A percentile compares a stretch with the other conserved stretches of the same genome.
Conservation (phyloP, 2,888 invertebrate species). For the Epinotia ramella region DNA sequence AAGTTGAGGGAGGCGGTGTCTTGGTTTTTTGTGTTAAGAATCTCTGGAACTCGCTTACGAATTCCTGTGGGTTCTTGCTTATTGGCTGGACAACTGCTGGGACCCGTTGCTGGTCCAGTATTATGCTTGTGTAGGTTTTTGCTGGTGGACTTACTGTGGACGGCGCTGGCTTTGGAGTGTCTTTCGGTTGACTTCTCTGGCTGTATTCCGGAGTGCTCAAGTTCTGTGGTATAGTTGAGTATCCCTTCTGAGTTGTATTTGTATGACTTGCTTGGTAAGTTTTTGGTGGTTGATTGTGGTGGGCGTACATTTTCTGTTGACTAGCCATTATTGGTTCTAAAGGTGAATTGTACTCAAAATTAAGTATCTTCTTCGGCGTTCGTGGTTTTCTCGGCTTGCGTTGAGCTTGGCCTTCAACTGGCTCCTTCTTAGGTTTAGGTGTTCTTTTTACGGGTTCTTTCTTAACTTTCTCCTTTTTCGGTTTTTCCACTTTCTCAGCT, state of each 20-base stretch:
- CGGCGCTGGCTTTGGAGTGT: conserved; percentile 33
- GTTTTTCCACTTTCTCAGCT: conserved; percentile 51
- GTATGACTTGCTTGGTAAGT: conserved; percentile 23
- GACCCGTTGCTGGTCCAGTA: conserved; percentile 58
- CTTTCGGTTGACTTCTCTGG: conserved; percentile 19
- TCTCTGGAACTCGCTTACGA: conserved; percentile 75
- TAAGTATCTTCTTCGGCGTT: conserved; percentile 64
- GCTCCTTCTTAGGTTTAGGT: conserved; percentile 53
- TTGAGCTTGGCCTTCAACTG: conserved; percentile 48
- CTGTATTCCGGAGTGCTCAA: conserved; percentile 31
- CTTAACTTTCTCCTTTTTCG: conserved; percentile 58
- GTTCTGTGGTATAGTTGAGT: conserved; percentile 34
- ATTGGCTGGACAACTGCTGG: conserved; percentile 66
- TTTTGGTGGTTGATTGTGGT: conserved; percentile 21
- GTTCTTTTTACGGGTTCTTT: conserved; percentile 57
- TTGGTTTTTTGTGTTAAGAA: conserved; percentile 62
- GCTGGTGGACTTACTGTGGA: conserved; percentile 44
- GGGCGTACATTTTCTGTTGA: conserved; percentile 52
- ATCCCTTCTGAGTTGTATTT: neutral
- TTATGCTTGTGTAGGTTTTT: conserved; percentile 52
- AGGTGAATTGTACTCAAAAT: conserved; percentile 67
- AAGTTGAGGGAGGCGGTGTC: conserved; percentile 18
- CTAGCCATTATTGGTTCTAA: conserved; percentile 64
- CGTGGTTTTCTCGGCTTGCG: conserved; percentile 73
- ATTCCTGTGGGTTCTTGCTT: conserved; percentile 76